Evolutionary conservation across 2,888 invertebrate species (phyloP), one percentile per base, ranked within the genome.

Genomic region (Synanthedon andrenaeformis): DNA sequence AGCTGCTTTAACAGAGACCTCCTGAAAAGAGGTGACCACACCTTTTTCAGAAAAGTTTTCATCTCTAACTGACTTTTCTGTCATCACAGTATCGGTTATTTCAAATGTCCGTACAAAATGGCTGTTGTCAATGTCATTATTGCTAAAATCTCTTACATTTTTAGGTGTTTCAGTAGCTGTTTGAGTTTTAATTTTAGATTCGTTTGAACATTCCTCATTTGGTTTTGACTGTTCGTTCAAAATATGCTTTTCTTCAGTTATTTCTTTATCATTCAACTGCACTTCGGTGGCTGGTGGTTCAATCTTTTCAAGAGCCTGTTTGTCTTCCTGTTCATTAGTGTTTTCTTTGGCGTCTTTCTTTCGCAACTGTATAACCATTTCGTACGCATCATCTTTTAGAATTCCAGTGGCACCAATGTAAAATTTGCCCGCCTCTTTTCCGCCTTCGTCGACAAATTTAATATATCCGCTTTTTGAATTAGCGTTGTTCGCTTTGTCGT

Each of bases 361-460:
- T 52, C 78, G 74, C 6, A 87, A 66, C 57, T 86, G 85, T 63
- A 87, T 83, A 8, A 86, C 66, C 11, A 87, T 82, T 76, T 87
- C 87, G 58, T 85, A 87, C 14, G 73, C 78, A 52, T 83, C 74
- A 57, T 83, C 71, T 64, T 78, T 79, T 6, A 86, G 65, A 14
- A 80, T 71, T 3, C 79, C 82, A 5, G 79, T 74, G 19, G 84
- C 74, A 13, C 83, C 85, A 13, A 87, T 75, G 54, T 78, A 84
- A 58, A 87, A 80, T 59, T 85, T 82, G 2, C 78, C 80, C 6
- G 78, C 62, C 52, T 79, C 82, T 48, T 75, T 67, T 2, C 72
- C 76, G 3, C 60, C 67, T 42, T 79, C 72, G 41, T 79, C 76
- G 5, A 81, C 53, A 6, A 84, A 59, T 59, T 80, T 81, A 41